Conservation (phyloP, 2,888 invertebrate species). For the Rhabditophanes sp. region DNA sequence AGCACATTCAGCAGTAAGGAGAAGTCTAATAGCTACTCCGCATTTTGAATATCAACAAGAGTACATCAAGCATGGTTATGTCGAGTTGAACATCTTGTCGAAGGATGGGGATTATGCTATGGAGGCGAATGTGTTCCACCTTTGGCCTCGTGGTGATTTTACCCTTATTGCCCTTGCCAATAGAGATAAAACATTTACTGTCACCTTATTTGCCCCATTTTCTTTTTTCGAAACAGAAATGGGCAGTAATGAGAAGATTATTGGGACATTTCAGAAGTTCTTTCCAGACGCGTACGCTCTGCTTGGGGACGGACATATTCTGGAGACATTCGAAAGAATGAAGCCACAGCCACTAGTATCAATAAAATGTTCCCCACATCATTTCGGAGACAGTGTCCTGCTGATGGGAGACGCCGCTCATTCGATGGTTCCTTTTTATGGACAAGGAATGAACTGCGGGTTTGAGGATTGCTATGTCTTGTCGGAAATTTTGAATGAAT, state of each 20-base stretch:
- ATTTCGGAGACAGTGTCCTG: slow-evolving; percentile 60
- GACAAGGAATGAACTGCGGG: slow-evolving; percentile 95
- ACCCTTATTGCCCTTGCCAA: slow-evolving; percentile 98
- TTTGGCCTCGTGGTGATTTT: slow-evolving; percentile 85
- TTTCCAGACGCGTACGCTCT: slow-evolving; percentile 71
- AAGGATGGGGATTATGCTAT: slow-evolving; percentile 60
- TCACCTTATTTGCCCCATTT: slow-evolving; percentile 89
- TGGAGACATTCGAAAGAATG: slow-evolving; percentile 57
- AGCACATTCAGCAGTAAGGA: slow-evolving; percentile 71
- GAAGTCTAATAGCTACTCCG: slow-evolving; percentile 63
- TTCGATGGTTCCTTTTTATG: slow-evolving; percentile 95
- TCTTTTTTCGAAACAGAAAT: slow-evolving; percentile 53
- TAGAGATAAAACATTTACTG: slow-evolving; percentile 75
- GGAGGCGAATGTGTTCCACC: slow-evolving; percentile 73
- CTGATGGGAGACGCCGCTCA: slow-evolving; percentile 80
- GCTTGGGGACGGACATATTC: slow-evolving; percentile 59
- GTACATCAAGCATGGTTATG: slow-evolving; percentile 79
- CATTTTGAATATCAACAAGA: slow-evolving; percentile 55
- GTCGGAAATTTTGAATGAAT: slow-evolving; percentile 56
- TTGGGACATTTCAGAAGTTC: slow-evolving; percentile 61
- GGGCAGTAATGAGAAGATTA: slow-evolving; percentile 53
- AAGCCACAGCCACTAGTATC: slow-evolving; percentile 62
- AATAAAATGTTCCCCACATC: slow-evolving; percentile 77
- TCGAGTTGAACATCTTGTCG: slow-evolving; percentile 73
- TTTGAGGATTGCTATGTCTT: slow-evolving; percentile 81